These are phyloP conservation scores for Crepidodera aurea DNA, from an alignment of 2,888 invertebrate species.

Conservation along the genomic window DNA sequence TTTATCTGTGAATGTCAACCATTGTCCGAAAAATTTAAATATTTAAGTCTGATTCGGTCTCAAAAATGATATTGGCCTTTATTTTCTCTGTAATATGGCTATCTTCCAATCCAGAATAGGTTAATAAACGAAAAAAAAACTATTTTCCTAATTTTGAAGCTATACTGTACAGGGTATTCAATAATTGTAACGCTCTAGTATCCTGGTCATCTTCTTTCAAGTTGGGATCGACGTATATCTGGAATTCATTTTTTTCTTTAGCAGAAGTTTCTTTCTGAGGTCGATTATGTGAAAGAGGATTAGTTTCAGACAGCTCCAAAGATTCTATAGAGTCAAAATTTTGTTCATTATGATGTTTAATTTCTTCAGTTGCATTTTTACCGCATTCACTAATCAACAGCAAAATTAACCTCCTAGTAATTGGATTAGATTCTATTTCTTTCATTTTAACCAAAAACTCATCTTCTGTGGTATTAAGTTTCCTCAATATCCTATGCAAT, in stretches of 20 bases:
- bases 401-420: slow-evolving; percentile 76
- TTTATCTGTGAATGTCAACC: no score
- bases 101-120: not conserved
- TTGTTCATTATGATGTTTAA: slow-evolving; percentile 31
- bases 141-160: slow-evolving; percentile 82
- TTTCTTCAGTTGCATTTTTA: slow-evolving; percentile 62
- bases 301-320: slow-evolving; percentile 14
- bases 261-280: not conserved
- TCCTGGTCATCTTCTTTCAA: slow-evolving; percentile 67
- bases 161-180: slow-evolving; percentile 84
- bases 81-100: not conserved
- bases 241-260: slow-evolving; percentile 34
- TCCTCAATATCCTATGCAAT: slow-evolving; percentile 79
- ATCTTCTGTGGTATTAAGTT: slow-evolving; percentile 77
- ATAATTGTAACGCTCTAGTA: slow-evolving; percentile 80
- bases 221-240: slow-evolving; percentile 47
- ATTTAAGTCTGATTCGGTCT: not conserved
- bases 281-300: not conserved
- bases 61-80: not conserved
- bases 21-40: no score
- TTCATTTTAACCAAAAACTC: slow-evolving; percentile 83
- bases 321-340: slow-evolving; percentile 1
- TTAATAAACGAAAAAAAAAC: not conserved
- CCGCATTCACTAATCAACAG: slow-evolving; percentile 80
- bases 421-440: slow-evolving; percentile 79